Percentiles rank a stretch among this genome's conserved stretches.
phyloP scores from a whole-genome alignment of 2,888 invertebrate genomes.

The Drosophila crucigera region DNA sequence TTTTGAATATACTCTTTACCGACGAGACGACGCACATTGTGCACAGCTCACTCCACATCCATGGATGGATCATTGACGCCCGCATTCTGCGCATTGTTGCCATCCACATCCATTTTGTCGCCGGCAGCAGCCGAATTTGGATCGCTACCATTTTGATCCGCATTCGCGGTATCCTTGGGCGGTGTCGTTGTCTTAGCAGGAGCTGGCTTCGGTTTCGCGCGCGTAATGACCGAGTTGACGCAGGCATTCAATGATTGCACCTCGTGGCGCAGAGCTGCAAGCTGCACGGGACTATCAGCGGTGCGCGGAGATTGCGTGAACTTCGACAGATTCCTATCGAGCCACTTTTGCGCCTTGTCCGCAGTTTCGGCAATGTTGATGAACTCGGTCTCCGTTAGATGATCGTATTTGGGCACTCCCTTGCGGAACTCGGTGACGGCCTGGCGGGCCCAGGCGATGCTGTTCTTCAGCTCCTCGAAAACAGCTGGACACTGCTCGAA shows the following conservation, averaged over 20 bases:
- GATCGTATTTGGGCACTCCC: constrained; percentile 91
- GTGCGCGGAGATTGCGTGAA: constrained; percentile 89
- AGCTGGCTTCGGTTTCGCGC: constrained; percentile 94
- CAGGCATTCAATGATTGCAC: constrained; percentile 87
- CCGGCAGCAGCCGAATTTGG: constrained; percentile 49
- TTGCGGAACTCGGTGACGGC: constrained; percentile 90
- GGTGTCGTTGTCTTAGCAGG: constrained; percentile 82
- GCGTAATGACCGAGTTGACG: constrained; percentile 92
- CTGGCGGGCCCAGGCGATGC: constrained; percentile 93
- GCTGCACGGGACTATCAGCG: constrained; percentile 91
- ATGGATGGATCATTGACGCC: constrained; percentile 80
- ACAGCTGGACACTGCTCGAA: constrained; percentile 92
- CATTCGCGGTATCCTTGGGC: constrained; percentile 65
- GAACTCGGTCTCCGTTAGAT: constrained; percentile 93
- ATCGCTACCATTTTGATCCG: constrained; percentile 70
- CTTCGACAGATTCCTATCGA: constrained; percentile 90
- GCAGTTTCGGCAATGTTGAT: constrained; percentile 90
- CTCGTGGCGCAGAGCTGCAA: constrained; percentile 92
- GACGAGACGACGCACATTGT: constrained; percentile 16
- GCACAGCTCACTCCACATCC: constrained; percentile 82
- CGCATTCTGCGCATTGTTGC: constrained; percentile 60
- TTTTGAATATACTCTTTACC: constrained; percentile 43
- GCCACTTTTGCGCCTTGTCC: constrained; percentile 92
- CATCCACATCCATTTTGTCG: constrained; percentile 71
- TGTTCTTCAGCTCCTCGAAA: constrained; percentile 92